Evolutionary conservation across 2,113 vertebrate genomes (phyloP), one percentile per base, ranked within the genome.

Genomic region (Nymphicus hollandicus): DNA sequence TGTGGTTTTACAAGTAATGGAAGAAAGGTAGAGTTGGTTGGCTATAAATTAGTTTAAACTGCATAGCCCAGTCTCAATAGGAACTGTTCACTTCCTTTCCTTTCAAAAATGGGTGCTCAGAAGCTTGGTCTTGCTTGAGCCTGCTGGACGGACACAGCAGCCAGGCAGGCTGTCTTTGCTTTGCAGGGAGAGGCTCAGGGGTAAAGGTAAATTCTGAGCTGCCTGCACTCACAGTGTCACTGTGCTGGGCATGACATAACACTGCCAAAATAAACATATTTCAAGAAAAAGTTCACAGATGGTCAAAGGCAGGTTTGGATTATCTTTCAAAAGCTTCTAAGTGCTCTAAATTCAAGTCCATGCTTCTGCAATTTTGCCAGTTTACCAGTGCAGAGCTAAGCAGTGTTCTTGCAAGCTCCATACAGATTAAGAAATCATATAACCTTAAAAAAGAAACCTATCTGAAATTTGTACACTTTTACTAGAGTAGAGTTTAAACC

Each of bases 171-270:
- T 78, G 37, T 9, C 43, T 78, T 63, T 49, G 43, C 44, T 50
- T 58, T 35, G 49, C 65, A 70, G 20, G 20, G 24, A 60, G 49
- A 52, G 24, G 14, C 41, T 82, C 17, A 8, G 2, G 27, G 20
- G 23, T 35, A 58, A 50, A 60, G n/a, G 41, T 27, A 55, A 60
- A 23, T 55, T 60, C 55, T 64, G 49, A 89, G 46, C 22, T 46
- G 39, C 41, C n/a, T 13, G 13, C 1, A 0, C 41, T 56, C 10
- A 0, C 53, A 13, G 7, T 23, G 33, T 55, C 47, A 52, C 74
- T 3, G 2, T 27, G 35, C 28, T 28, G 33, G 39, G 43, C 28
- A 39, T 22, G 63, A 50, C 33, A 37, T 1, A 2, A 28, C 8
- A 13, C 25, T 63, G 35, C 33, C 72, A 70, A 55, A 74, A 69